Base-by-base conservation (phyloP, 1,140 invertebrate genomes). In the Orius laevigatus region DNA sequence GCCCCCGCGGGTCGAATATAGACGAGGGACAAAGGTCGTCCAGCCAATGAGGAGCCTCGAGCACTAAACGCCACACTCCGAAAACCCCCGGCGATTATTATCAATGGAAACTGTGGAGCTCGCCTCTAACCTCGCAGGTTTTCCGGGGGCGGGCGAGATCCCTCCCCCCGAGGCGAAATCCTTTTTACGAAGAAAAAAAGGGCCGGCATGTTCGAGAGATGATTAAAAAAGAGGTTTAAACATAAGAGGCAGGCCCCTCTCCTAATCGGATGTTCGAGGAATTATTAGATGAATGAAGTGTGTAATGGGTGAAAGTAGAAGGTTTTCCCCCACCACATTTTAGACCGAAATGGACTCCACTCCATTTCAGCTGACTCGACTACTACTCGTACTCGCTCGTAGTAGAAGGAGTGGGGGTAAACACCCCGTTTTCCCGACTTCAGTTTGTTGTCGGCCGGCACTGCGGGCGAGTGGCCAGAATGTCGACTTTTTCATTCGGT, bases 361-460 rank as follows among this genome's bases (percentile, higher is more conserved):
- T 57, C 67, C 66, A 70, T 67, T 70, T 69, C 68, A 70, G 70
- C 68, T 70, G 70, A 70, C 67, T 70, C 45, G 44, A 56, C 56
- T 58, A 58, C 57, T 58, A 56, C 12, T 31, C 8, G 43, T 56
- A 25, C 25, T 25, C 25, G 25, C 35, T 49, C 47, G 56, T 56
- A 58, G 54, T 56, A 55, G 49, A 64, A 63, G 64, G 61, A 63
- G 64, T 53, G 52, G 52, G 52, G 52, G 52, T 50, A 50, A 46
- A 43, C 51, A 63, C 65, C 65, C 66, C 66, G 58, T 61, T 60
- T 61, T 57, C 64, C 9, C 5, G 2, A 6, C 12, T 12, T 45
- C 43, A 71, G 68, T 70, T 69, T 66, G 66, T 66, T 64, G 60
- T 63, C 60, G 63, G 61, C 62, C 58, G 58, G 60, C 58, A 25